A percentile compares a stretch with the other conserved stretches of the same genome.
Evolutionary conservation across 2,113 vertebrate genomes (phyloP).

Genomic region (Petrocephalus zakoni): DNA sequence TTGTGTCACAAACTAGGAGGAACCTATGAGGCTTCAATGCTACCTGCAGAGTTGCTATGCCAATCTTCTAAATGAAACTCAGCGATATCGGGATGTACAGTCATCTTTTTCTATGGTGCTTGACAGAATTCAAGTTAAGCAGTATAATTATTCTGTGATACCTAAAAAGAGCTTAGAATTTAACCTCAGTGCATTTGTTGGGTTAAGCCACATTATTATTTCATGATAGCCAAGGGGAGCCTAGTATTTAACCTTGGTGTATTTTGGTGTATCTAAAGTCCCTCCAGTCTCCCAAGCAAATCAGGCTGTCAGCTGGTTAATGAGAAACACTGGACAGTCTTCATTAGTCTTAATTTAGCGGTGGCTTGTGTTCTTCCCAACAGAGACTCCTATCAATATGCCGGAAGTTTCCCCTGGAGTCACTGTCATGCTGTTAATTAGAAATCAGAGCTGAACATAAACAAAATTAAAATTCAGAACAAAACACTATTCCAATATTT

Average conservation of each 20-base stretch:
- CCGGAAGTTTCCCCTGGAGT: constrained; percentile 20
- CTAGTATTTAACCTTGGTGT: constrained; percentile 44
- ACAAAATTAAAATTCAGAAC: constrained; percentile 9
- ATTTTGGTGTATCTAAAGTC: constrained; percentile 36
- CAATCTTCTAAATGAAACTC: background rate
- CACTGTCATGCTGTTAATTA: constrained; percentile 12
- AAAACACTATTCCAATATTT: background rate
- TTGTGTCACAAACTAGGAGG: background rate
- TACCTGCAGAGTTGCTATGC: background rate
- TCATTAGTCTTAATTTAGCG: constrained; percentile 51
- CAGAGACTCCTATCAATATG: constrained; percentile 32
- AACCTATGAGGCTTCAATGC: background rate
- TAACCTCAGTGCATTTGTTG: constrained; percentile 35
- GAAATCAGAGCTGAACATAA: constrained; percentile 10
- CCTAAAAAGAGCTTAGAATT: background rate
- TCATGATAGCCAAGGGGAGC: constrained; percentile 54
- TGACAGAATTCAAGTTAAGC: background rate
- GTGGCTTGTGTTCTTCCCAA: constrained; percentile 27
- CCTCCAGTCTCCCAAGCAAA: constrained; percentile 27
- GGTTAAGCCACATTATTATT: constrained; percentile 41
- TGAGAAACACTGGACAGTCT: constrained; percentile 40
- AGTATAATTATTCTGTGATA: constrained; percentile 41
- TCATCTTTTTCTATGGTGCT: background rate
- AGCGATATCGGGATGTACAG: background rate
- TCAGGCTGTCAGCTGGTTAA: constrained; percentile 43